phyloP scores from a whole-genome alignment of 2,888 invertebrate species.

The Stenotaenia linearis region DNA sequence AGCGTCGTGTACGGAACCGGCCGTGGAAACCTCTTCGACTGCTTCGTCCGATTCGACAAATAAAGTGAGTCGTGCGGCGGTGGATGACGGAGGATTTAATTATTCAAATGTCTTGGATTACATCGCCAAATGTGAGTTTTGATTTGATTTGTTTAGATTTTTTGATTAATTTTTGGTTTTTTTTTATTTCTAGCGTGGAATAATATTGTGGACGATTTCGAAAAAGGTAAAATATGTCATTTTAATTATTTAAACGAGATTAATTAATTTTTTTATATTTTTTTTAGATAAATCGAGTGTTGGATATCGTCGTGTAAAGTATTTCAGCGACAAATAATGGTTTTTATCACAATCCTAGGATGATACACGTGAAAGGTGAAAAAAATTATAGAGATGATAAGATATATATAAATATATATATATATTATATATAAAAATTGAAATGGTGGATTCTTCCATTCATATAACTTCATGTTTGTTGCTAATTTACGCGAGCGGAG shows the following conservation, averaged over 20 bases:
- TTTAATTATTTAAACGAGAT: background rate
- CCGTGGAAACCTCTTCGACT: background rate
- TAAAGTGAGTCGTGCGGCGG: background rate
- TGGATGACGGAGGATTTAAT: background rate
- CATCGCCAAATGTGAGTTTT: slow-evolving; percentile 5
- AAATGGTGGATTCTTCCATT: background rate
- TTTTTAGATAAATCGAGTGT: background rate
- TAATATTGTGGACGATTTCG: slow-evolving; percentile 26
- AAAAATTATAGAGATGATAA: background rate
- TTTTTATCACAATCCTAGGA: too few species aligned
- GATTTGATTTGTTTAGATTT: slow-evolving; percentile 9
- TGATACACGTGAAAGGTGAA: background rate
- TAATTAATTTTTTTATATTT: background rate
- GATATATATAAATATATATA: background rate
- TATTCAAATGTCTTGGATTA: slow-evolving; percentile 24
- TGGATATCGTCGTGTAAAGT: background rate
- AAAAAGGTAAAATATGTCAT: background rate
- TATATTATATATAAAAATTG: background rate
- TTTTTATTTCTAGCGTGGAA: slow-evolving; percentile 33
- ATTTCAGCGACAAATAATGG: background rate
- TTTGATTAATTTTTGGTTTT: background rate
- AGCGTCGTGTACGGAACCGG: slow-evolving; percentile 40
- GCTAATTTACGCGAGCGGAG: background rate
- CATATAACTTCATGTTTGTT: background rate
- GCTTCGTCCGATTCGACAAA: background rate